Evolutionary conservation across 2,797 vertebrate genomes (phyloP), one percentile per base, ranked within the genome.

Genomic region (Amblyopsis hoosieri): DNA sequence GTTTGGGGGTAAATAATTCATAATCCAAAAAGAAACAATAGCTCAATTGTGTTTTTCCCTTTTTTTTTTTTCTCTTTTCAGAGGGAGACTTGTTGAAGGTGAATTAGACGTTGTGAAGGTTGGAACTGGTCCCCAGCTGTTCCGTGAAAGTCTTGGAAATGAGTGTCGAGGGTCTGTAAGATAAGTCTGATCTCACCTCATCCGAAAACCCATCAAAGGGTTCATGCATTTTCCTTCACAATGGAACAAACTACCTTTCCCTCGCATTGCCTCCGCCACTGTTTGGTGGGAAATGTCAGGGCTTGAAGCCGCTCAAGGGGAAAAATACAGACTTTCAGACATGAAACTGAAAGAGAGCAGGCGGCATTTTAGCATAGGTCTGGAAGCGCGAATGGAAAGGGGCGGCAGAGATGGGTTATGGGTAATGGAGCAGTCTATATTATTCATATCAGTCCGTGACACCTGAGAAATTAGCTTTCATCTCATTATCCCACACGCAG

Each of bases 1-100:
- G 70, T 62, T 57, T 9, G 12, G 19, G 60, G 71, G 76, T 90
- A 86, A 90, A 90, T 85, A 89, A 89, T 85, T 82, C 67, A 87
- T 85, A 76, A 79, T 48, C 81, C 29, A 5, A 60, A 71, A 79
- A 84, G 78, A 59, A 76, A 83, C 81, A 80, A 75, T 33, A n/a
- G 17, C 29, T 76, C 50, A 66, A 71, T 48, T 13, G 23, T 29
- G 23, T 29, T 29, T 29, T 23, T 23, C 23, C 23, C 23, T 23
- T 76, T 54, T 76, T 77, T 72, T 66, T 79, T 62, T 72, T 52
- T 60, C 69, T 78, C 54, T 57, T 53, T 12, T 3, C 23, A 29
- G 4, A 78, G 60, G 53, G 69, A 62, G 57, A 61, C 72, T 68
- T 77, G 66, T 81, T 80, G 71, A 67, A 80, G 83, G 82, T 67